Conservation (phyloP, 2,888 invertebrate species). For the Aspidiotus rigidus region DNA sequence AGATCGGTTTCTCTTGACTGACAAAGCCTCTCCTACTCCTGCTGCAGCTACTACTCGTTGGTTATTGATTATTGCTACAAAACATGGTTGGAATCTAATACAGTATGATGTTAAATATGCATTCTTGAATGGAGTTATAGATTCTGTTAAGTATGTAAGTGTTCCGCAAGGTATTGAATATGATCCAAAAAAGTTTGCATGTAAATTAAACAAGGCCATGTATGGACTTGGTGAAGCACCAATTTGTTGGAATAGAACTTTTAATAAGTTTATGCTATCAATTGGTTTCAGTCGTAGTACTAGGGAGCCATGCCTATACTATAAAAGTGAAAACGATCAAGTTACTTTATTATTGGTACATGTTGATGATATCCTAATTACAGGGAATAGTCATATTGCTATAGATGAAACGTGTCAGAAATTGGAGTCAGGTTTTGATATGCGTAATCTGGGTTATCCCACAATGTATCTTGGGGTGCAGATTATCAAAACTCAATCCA, state of each 20-base stretch:
- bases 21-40: neutral
- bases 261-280: neutral
- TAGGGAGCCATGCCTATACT: neutral
- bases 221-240: neutral
- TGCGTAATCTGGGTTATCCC: too few relatives aligned
- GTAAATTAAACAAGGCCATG: neutral
- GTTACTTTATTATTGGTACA: neutral
- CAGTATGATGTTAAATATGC: neutral
- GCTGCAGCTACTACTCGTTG: neutral
- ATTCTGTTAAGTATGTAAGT: neutral
- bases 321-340: neutral
- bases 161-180: constrained; percentile 6
- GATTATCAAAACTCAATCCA: too few relatives aligned
- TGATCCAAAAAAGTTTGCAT: neutral
- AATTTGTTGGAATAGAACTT: neutral
- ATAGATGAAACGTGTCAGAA: too few relatives aligned
- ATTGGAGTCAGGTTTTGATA: too few relatives aligned
- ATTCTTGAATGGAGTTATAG: neutral
- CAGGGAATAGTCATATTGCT: too few relatives aligned
- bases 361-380: neutral
- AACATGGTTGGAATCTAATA: neutral
- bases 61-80: neutral
- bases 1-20: neutral
- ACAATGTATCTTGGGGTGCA: too few relatives aligned
- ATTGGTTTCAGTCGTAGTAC: neutral